Percentiles rank a stretch among this genome's conserved stretches.
These are phyloP conservation scores for Catharus minimus DNA, from an alignment of 2,113 vertebrate genomes.

Conservation along the genomic window DNA sequence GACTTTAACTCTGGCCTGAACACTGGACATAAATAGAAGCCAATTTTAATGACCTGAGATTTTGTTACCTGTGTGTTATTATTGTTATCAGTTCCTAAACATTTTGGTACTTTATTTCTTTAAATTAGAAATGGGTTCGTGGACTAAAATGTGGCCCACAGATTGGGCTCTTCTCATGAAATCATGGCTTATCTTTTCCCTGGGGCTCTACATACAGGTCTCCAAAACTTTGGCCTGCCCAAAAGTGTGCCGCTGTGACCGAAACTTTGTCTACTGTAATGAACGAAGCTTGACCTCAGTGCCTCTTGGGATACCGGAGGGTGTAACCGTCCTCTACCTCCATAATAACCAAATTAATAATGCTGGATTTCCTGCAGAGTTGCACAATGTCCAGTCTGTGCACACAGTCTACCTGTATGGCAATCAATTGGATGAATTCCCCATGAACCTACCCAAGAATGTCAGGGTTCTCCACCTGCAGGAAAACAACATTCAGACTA, in stretches of 20 bases:
- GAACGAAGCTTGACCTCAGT: conserved; percentile 98
- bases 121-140: conserved; percentile 88
- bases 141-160: conserved; percentile 84
- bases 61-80: conserved; percentile 52
- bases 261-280: conserved; percentile 95
- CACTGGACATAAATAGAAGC: conserved; percentile 68
- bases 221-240: conserved; percentile 84
- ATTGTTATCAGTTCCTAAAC: conserved; percentile 31
- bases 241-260: conserved; percentile 92
- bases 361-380: conserved; percentile 94
- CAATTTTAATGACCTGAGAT: conserved; percentile 45
- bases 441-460: conserved; percentile 95
- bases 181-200: conserved; percentile 87
- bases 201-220: conserved; percentile 89
- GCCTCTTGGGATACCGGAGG: conserved; percentile 96
- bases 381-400: conserved; percentile 91
- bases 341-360: conserved; percentile 99
- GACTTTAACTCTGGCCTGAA: conserved; percentile 29
- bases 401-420: conserved; percentile 95
- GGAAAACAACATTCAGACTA: conserved; percentile 99
- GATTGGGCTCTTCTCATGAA: conserved; percentile 85
- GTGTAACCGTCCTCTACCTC: conserved; percentile 93
- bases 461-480: conserved; percentile 92
- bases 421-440: conserved; percentile 97
- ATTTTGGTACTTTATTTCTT: conserved; percentile 64